These are phyloP conservation scores for Poecilia gillii DNA, from an alignment of 2,797 vertebrate species.

Conservation along the genomic window DNA sequence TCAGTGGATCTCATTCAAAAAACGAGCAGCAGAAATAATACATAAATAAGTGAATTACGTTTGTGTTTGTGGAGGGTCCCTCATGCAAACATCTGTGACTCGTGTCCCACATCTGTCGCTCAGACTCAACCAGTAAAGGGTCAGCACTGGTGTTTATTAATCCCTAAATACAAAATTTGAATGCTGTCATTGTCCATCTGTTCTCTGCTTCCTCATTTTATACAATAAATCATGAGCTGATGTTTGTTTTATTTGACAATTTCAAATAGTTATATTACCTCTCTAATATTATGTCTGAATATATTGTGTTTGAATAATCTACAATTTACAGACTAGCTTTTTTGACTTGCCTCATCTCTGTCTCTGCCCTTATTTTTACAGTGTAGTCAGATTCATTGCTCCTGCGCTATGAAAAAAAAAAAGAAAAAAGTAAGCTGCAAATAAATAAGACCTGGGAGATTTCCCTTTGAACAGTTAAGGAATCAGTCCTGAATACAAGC, in stretches of 20 bases:
- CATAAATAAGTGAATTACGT: slow-evolving; percentile 2
- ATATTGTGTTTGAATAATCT: neutral
- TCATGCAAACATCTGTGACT: slow-evolving; percentile 30
- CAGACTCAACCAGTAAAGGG: slow-evolving; percentile 57
- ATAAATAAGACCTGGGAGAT: neutral
- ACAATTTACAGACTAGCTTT: neutral
- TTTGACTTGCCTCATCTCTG: neutral
- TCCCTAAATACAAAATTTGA: slow-evolving; percentile 70
- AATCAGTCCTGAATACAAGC: slow-evolving; percentile 19
- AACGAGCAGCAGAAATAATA: slow-evolving; percentile 7
- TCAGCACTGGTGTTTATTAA: slow-evolving; percentile 63
- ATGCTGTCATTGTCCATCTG: slow-evolving; percentile 73
- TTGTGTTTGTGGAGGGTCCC: slow-evolving; percentile 17
- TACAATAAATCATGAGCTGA: neutral
- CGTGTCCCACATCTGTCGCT: slow-evolving; percentile 19
- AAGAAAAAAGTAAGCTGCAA: neutral
- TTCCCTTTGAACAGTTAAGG: slow-evolving; percentile 4
- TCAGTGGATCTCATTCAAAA: slow-evolving; percentile 18
- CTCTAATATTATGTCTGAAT: neutral
- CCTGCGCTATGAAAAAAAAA: neutral
- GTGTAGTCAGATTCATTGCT: neutral
- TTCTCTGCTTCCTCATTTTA: slow-evolving; percentile 25
- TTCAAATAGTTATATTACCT: neutral
- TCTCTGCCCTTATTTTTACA: neutral
- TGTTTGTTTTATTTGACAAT: neutral